Evolutionary conservation across 2,797 vertebrate genomes (phyloP).

Genomic region (Phrynocephalus vlangalii): DNA sequence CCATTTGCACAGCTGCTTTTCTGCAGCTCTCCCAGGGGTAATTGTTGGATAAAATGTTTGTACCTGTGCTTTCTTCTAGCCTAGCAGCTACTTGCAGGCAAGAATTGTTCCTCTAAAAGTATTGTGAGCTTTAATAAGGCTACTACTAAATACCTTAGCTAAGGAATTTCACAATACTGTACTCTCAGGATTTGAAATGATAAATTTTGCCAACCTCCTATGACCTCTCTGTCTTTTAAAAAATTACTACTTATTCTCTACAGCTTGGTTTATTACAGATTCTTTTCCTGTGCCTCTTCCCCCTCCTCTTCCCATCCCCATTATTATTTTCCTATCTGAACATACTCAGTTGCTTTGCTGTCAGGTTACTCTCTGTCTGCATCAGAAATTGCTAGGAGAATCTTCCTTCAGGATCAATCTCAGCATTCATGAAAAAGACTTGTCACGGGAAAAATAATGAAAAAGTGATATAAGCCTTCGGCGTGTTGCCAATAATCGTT

Average conservation of each 20-base stretch:
- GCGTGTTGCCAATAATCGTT: background rate
- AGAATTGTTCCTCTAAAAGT: slow-evolving; percentile 11
- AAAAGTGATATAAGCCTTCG: slow-evolving; percentile 37
- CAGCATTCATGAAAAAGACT: slow-evolving; percentile 63
- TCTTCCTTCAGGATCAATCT: slow-evolving; percentile 47
- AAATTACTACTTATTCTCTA: background rate
- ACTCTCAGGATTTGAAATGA: background rate
- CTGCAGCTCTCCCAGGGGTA: background rate
- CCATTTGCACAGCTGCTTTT: background rate
- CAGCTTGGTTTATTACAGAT: background rate
- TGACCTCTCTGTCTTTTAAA: background rate
- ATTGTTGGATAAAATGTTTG: background rate
- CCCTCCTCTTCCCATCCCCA: background rate
- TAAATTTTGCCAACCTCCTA: background rate
- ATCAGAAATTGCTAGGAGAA: slow-evolving; percentile 43
- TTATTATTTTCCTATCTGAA: slow-evolving; percentile 17
- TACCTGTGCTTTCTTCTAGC: background rate
- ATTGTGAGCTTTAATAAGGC: background rate
- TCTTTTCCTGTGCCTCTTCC: background rate
- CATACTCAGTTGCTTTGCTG: slow-evolving; percentile 23
- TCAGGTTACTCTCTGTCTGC: slow-evolving; percentile 43
- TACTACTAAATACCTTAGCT: background rate
- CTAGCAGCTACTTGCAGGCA: background rate
- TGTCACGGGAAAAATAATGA: slow-evolving; percentile 61
- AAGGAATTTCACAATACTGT: slow-evolving; percentile 9